Conservation (phyloP, 1,140 invertebrate genomes). For the Calliphora vicina region DNA sequence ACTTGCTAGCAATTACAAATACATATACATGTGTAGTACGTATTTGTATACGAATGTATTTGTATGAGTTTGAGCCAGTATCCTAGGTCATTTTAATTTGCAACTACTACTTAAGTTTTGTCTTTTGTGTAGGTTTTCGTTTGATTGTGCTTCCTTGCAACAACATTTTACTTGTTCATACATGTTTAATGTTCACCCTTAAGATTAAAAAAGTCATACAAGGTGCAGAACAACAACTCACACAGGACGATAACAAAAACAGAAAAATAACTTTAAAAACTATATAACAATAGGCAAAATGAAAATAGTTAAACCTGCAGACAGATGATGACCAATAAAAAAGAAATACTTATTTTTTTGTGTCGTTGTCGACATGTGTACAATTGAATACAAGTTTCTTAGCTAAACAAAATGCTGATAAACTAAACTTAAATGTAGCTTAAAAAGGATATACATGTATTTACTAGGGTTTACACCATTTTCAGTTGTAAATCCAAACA, state of each 20-base stretch:
- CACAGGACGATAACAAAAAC: not conserved
- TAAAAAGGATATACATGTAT: not conserved
- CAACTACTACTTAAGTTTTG: not conserved
- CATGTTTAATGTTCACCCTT: constrained; percentile 16
- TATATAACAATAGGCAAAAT: not conserved
- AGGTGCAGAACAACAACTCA: not conserved
- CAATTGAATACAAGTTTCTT: not conserved
- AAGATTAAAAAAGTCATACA: constrained; percentile 4
- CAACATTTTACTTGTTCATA: constrained; percentile 2
- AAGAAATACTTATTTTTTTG: not conserved
- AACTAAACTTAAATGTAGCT: not conserved
- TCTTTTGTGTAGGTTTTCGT: too few species aligned
- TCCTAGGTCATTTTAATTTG: constrained; percentile 8
- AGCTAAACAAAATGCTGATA: not conserved
- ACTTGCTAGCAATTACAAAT: not conserved
- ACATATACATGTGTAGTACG: not conserved
- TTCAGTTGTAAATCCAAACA: too few species aligned
- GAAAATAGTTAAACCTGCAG: not conserved
- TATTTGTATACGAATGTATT: not conserved
- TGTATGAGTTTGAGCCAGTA: not conserved
- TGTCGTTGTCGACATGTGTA: not conserved
- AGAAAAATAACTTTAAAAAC: not conserved
- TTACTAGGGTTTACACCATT: too few species aligned
- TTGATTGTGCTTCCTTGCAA: not conserved
- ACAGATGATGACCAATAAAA: constrained; percentile 23